Evolutionary conservation across 1,140 invertebrate species (phyloP).

Genomic region (Drosophila seguyi): DNA sequence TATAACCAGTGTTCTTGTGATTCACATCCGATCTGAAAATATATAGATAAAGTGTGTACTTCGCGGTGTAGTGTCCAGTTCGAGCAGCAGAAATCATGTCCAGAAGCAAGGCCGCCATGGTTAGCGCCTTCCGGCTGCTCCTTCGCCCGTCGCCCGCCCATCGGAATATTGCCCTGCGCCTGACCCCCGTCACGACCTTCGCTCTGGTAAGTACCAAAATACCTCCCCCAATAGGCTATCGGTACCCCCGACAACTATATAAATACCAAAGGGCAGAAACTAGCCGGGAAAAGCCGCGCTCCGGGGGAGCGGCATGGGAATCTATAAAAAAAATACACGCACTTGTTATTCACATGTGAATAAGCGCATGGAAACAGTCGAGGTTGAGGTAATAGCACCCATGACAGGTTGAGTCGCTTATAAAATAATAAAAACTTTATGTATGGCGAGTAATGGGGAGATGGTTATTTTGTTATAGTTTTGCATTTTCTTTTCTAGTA

Average conservation of each 20-base stretch:
- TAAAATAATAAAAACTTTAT: too few relatives aligned
- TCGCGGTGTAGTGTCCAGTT: constrained; percentile 29
- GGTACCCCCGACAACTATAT: neutral
- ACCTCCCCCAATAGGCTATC: constrained; percentile 3
- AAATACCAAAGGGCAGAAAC: constrained; percentile 9
- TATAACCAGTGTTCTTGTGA: constrained; percentile 41
- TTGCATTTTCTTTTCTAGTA: too few relatives aligned
- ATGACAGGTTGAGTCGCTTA: neutral
- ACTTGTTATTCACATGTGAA: constrained; percentile 50
- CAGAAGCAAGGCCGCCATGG: constrained; percentile 63
- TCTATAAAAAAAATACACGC: constrained; percentile 69
- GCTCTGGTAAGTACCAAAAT: constrained; percentile 61
- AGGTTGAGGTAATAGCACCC: neutral
- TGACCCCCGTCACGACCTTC: constrained; percentile 64
- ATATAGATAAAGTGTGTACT: constrained; percentile 1
- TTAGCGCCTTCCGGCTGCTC: constrained; percentile 70
- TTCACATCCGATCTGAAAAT: constrained; percentile 24
- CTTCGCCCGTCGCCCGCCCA: constrained; percentile 54
- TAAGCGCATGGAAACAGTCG: constrained; percentile 12
- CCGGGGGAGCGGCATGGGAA: constrained; percentile 61
- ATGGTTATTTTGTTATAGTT: neutral
- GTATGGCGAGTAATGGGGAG: too few relatives aligned
- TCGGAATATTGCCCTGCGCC: constrained; percentile 51
- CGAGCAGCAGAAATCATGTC: constrained; percentile 53
- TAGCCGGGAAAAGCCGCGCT: constrained; percentile 38